phyloP scores from a whole-genome alignment of 37 sponge, comb jelly and placozoan species.

The Beroe forskalii region DNA sequence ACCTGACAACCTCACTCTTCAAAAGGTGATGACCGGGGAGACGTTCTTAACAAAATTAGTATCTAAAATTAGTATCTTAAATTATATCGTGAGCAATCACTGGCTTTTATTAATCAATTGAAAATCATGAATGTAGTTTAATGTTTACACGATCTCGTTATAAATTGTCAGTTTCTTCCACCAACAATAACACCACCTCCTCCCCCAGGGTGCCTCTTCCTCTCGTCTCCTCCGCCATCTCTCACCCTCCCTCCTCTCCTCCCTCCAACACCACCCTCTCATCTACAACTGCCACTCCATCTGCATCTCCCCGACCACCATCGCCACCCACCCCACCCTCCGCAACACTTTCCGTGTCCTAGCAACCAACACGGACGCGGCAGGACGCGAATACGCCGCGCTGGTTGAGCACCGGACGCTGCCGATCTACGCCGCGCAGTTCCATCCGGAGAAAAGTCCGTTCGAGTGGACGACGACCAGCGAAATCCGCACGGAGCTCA shows the following conservation, averaged over 20 bases:
- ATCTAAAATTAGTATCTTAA: no score
- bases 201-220: no score
- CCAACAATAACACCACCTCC: no score
- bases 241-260: not conserved
- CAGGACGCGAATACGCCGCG: not conserved
- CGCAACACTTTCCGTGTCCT: not conserved
- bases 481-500: constrained; percentile 73
- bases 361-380: constrained; percentile 4
- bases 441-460: constrained; percentile 89
- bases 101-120: no score
- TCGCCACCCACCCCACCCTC: not conserved
- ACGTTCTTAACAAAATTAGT: no score
- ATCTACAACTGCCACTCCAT: constrained; percentile 2
- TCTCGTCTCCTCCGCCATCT: not conserved
- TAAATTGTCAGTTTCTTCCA: no score
- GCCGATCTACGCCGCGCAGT: constrained; percentile 84
- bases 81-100: no score
- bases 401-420: constrained; percentile 64
- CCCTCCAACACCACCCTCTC: not conserved
- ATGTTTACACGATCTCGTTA: no score
- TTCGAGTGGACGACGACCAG: constrained; percentile 81
- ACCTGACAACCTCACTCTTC: constrained; percentile 1
- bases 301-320: not conserved
- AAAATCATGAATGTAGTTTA: no score
- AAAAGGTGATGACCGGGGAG: no score